These are phyloP conservation scores for Nasonia oneida DNA, from an alignment of 2,888 invertebrate species.

Conservation along the genomic window DNA sequence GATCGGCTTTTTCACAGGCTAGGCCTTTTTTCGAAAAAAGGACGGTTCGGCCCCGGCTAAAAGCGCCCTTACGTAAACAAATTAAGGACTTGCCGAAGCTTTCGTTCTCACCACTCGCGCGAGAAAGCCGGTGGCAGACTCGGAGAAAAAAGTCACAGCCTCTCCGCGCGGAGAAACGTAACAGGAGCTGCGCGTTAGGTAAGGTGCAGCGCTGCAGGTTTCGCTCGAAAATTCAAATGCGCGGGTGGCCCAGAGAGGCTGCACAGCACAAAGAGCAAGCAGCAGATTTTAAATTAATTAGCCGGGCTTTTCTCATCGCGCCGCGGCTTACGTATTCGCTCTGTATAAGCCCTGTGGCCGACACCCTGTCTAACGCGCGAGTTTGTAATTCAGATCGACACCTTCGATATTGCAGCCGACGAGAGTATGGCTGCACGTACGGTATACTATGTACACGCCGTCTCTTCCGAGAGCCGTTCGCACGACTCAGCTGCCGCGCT, in stretches of 20 bases:
- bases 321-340: not conserved
- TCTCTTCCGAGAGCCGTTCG: slow-evolving; percentile 32
- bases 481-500: slow-evolving; percentile 22
- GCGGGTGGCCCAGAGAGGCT: not conserved
- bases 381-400: slow-evolving; percentile 56
- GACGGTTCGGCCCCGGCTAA: not conserved
- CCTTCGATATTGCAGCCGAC: slow-evolving; percentile 31
- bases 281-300: slow-evolving; percentile 41
- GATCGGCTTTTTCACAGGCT: not conserved
- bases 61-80: not conserved
- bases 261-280: not conserved
- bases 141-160: not conserved
- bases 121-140: not conserved
- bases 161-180: not conserved
- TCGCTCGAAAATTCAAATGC: slow-evolving; percentile 24
- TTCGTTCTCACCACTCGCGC: not conserved
- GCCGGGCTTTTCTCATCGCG: not conserved
- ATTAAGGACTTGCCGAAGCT: not conserved
- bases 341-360: not conserved
- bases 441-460: not conserved
- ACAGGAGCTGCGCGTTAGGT: not conserved
- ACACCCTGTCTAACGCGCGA: slow-evolving; percentile 23
- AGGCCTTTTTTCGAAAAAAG: not conserved
- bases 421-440: not conserved
- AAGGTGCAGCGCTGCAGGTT: slow-evolving; percentile 5